These are phyloP conservation scores for Leiothrix lutea DNA, from an alignment of 2,113 vertebrate genomes.

Conservation along the genomic window DNA sequence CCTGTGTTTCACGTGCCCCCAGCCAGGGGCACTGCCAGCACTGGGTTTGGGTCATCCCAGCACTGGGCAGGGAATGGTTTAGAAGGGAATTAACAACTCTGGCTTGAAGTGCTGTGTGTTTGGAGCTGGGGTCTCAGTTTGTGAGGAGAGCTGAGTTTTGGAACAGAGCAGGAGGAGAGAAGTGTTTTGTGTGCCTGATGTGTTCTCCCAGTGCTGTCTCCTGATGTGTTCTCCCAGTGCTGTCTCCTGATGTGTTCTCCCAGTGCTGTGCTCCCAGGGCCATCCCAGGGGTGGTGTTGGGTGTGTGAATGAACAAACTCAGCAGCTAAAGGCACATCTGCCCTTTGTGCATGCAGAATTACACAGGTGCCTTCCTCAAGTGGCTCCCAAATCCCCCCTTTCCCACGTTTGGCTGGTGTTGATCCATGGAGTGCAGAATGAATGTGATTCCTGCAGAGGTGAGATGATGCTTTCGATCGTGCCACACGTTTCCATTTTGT, in stretches of 20 bases:
- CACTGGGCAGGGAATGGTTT: neutral
- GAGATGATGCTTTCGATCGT: slow-evolving; percentile 10
- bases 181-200: neutral
- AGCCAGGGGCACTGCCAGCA: neutral
- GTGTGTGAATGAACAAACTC: neutral
- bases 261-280: rapidly evolving
- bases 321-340: neutral
- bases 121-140: neutral
- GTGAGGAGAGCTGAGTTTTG: neutral
- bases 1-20: neutral
- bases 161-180: neutral
- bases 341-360: neutral
- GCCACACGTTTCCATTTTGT: slow-evolving; percentile 24
- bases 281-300: neutral
- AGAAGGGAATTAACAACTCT: neutral
- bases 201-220: rapidly evolving
- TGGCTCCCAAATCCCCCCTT: neutral
- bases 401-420: neutral
- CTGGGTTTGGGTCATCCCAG: neutral
- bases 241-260: neutral
- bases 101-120: neutral
- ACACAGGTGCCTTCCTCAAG: neutral
- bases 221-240: neutral
- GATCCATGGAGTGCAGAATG: neutral
- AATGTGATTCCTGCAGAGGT: neutral